phyloP scores from a whole-genome alignment of 2,797 vertebrate species.

The Aphelocoma californica region DNA sequence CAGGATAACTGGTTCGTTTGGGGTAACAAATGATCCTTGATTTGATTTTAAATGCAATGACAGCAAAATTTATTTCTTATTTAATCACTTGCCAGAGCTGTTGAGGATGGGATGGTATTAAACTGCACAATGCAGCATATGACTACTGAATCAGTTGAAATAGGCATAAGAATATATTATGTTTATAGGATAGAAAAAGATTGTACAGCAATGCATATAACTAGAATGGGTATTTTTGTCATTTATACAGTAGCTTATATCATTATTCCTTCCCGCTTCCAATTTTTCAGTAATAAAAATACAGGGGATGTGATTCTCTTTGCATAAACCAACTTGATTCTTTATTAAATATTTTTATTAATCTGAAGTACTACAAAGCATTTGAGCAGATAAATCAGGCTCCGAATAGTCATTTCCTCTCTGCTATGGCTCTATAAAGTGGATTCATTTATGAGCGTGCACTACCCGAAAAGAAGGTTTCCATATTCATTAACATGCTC shows the following conservation, averaged over 20 bases:
- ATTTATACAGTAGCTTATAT: constrained; percentile 67
- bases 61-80: constrained; percentile 77
- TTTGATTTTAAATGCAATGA: constrained; percentile 80
- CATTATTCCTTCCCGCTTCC: constrained; percentile 66
- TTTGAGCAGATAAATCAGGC: constrained; percentile 54
- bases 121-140: constrained; percentile 55
- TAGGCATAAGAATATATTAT: constrained; percentile 62
- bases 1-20: constrained; percentile 73
- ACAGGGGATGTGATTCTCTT: constrained; percentile 69
- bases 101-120: constrained; percentile 55
- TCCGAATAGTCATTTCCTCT: not conserved
- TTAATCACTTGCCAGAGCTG: constrained; percentile 72
- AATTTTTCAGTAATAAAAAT: constrained; percentile 74
- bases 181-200: constrained; percentile 65
- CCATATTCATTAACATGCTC: not conserved
- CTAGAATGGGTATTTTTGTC: constrained; percentile 65
- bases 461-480: not conserved
- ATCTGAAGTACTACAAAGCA: constrained; percentile 65
- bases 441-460: constrained; percentile 1
- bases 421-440: constrained; percentile 44
- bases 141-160: constrained; percentile 44
- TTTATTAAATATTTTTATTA: constrained; percentile 77
- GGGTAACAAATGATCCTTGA: constrained; percentile 78
- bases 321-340: constrained; percentile 73
- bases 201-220: constrained; percentile 5